These are phyloP conservation scores for Marronus borbonicus DNA, from an alignment of 2,888 invertebrate genomes.

Conservation along the genomic window DNA sequence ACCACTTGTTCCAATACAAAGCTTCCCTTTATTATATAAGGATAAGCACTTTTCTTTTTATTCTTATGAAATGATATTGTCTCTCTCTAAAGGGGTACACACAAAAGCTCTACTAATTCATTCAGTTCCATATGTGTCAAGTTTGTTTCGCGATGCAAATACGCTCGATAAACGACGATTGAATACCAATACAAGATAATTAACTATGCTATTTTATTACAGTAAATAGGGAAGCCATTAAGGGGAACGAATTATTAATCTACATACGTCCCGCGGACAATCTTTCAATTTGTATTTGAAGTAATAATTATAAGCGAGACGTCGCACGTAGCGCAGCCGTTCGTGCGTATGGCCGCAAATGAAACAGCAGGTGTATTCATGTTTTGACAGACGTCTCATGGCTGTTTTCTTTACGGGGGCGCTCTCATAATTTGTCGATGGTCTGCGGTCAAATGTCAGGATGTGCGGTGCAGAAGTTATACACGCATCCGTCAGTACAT, in stretches of 20 bases:
- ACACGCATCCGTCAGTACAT: not conserved
- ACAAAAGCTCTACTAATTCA: too few relatives aligned
- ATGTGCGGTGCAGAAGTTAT: conserved; percentile 21
- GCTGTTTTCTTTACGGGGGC: conserved; percentile 32
- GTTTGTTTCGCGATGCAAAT: not conserved
- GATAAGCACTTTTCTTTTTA: too few relatives aligned
- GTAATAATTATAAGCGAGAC: conserved; percentile 16
- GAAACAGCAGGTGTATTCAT: conserved; percentile 37
- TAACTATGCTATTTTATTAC: not conserved
- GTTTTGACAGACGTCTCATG: conserved; percentile 41
- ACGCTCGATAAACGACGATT: not conserved
- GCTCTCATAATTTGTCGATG: conserved; percentile 38
- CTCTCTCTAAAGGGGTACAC: too few relatives aligned
- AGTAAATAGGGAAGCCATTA: conserved; percentile 1
- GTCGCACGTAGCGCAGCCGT: conserved; percentile 12
- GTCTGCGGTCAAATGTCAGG: conserved; percentile 39
- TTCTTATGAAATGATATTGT: too few relatives aligned
- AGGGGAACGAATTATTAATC: conserved; percentile 7
- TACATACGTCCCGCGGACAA: not conserved
- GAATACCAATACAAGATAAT: not conserved
- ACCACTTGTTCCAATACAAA: too few relatives aligned
- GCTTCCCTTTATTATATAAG: too few relatives aligned
- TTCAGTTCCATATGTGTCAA: too few relatives aligned
- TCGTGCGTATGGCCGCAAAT: conserved; percentile 13
- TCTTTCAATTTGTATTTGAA: conserved; percentile 27